Percentiles rank a stretch among this genome's conserved stretches.
Conservation (phyloP, 2,113 vertebrate genomes). For the Ptyas mucosa region DNA sequence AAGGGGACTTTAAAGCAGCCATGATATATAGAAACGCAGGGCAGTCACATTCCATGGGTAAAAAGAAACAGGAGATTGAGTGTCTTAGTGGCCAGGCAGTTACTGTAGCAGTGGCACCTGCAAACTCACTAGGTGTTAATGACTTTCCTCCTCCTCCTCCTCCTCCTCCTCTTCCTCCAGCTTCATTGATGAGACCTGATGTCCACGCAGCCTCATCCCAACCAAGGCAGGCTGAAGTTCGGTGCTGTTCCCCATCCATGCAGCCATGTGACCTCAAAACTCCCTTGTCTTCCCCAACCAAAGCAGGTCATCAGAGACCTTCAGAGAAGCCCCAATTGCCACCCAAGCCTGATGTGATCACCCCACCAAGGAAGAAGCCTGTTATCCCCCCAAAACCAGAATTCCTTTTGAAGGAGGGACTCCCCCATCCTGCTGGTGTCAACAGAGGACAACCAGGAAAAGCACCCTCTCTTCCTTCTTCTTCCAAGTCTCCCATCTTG, state of each 20-base stretch:
- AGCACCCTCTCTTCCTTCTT: slow-evolving; percentile 12
- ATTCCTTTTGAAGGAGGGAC: slow-evolving; percentile 43
- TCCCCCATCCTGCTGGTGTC: slow-evolving; percentile 27
- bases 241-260: slow-evolving; percentile 54
- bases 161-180: slow-evolving; percentile 73
- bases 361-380: slow-evolving; percentile 57
- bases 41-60: slow-evolving; percentile 64
- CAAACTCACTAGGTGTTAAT: slow-evolving; percentile 60
- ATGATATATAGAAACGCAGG: slow-evolving; percentile 84
- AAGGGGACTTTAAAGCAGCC: slow-evolving; percentile 77
- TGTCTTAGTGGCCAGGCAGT: slow-evolving; percentile 43
- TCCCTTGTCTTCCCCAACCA: slow-evolving; percentile 35
- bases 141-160: slow-evolving; percentile 59
- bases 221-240: slow-evolving; percentile 60
- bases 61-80: slow-evolving; percentile 57
- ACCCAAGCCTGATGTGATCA: slow-evolving; percentile 66
- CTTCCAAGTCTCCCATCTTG: slow-evolving; percentile 25
- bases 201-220: slow-evolving; percentile 45
- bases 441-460: slow-evolving; percentile 42
- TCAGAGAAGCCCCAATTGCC: slow-evolving; percentile 65
- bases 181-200: slow-evolving; percentile 66
- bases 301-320: slow-evolving; percentile 55
- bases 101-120: slow-evolving; percentile 48
- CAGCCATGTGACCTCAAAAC: slow-evolving; percentile 30
- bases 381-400: slow-evolving; percentile 68